A percentile compares a stretch with the other conserved stretches of the same genome.
phyloP scores from a whole-genome alignment of 1,140 invertebrate species.

The Melipona quadrifasciata region DNA sequence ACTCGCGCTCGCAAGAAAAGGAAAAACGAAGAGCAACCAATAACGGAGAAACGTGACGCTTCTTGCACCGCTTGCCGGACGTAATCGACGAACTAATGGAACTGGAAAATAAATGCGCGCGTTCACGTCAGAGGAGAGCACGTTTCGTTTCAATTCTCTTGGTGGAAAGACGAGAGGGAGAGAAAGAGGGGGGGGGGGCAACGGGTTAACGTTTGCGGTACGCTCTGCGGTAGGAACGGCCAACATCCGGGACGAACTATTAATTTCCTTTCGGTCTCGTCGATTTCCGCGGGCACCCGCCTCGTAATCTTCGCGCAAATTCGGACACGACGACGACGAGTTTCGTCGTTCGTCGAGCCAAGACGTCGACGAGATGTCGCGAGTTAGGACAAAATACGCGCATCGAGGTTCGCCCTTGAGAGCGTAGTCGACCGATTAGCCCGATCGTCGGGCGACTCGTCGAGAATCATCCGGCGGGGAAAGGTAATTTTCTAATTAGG shows the following conservation, averaged over 20 bases:
- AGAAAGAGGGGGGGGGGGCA: neutral
- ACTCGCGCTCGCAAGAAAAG: no score
- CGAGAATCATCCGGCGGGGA: neutral
- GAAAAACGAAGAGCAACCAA: no score
- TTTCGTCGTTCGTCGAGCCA: constrained; percentile 7
- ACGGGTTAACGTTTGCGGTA: constrained; percentile 68
- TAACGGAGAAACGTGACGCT: neutral
- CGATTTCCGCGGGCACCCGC: constrained; percentile 62
- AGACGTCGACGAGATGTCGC: no score
- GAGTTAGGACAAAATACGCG: no score
- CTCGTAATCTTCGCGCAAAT: constrained; percentile 61
- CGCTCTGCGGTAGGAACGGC: constrained; percentile 61
- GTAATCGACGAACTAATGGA: neutral
- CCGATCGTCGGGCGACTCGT: neutral
- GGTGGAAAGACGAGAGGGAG: constrained; percentile 9
- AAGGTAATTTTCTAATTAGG: constrained; percentile 39
- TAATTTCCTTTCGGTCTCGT: constrained; percentile 70
- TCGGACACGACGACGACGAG: constrained; percentile 38
- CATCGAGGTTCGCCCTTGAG: neutral
- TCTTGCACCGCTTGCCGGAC: neutral
- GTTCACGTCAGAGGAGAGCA: neutral
- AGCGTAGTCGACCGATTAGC: neutral
- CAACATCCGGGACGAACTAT: constrained; percentile 71
- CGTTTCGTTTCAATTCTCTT: constrained; percentile 39
- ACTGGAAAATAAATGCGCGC: constrained; percentile 31